Conservation (phyloP, 2,113 vertebrate genomes). For the Cyprinodon variegatus region DNA sequence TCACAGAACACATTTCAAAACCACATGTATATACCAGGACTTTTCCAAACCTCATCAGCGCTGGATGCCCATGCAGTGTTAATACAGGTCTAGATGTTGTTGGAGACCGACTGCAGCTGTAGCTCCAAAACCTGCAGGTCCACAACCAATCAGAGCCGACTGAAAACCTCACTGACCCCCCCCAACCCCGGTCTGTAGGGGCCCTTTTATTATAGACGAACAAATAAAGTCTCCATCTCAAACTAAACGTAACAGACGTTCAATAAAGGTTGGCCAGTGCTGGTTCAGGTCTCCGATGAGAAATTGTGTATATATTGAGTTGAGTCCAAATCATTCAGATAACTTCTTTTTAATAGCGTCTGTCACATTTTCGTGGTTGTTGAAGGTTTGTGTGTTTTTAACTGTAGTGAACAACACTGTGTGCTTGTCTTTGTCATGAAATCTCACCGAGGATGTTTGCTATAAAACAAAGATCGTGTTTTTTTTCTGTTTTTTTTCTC, state of each 20-base stretch:
- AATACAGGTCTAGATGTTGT: constrained; percentile 51
- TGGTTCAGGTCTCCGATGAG: constrained; percentile 63
- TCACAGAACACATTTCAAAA: constrained; percentile 27
- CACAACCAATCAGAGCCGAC: constrained; percentile 47
- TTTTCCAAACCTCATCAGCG: constrained; percentile 23
- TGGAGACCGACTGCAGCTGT: constrained; percentile 48
- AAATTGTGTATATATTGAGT: constrained; percentile 75
- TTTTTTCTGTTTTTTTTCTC: constrained; percentile 18
- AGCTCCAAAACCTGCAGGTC: constrained; percentile 49
- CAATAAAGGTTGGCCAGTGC: constrained; percentile 52
- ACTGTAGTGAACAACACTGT: constrained; percentile 76
- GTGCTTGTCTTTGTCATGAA: constrained; percentile 70
- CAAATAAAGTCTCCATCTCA: constrained; percentile 38
- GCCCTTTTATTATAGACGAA: constrained; percentile 42
- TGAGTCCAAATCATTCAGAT: constrained; percentile 45
- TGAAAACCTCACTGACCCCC: constrained; percentile 47
- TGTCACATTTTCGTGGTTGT: constrained; percentile 72
- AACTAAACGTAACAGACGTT: constrained; percentile 58
- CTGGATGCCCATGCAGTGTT: constrained; percentile 36
- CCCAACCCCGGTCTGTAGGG: constrained; percentile 65
- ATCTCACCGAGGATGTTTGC: constrained; percentile 69
- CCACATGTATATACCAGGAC: constrained; percentile 23
- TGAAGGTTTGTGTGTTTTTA: constrained; percentile 70
- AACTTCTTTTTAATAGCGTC: constrained; percentile 59
- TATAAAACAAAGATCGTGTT: constrained; percentile 64